A percentile compares a stretch with the other conserved stretches of the same genome.
These are phyloP conservation scores for Orchesella cincta DNA, from an alignment of 1,140 invertebrate genomes.

Conservation along the genomic window DNA sequence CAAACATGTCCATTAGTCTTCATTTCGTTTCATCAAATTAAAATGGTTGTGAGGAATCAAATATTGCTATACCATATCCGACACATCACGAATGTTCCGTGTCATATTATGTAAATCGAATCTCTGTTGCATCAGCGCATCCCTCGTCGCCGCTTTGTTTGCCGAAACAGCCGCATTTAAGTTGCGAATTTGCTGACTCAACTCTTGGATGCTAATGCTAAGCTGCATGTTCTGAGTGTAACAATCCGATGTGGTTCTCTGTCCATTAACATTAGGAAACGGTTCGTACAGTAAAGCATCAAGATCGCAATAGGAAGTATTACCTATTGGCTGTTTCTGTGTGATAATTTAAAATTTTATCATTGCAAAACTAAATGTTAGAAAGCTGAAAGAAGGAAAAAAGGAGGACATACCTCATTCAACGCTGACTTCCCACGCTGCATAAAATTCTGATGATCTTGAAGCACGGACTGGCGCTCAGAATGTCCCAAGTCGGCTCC, in stretches of 20 bases:
- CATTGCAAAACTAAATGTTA: too few species aligned
- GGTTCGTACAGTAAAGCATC: too few species aligned
- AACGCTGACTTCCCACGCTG: not conserved
- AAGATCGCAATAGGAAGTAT: too few species aligned
- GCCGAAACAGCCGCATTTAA: not conserved
- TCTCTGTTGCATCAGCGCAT: not conserved
- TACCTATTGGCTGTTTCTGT: too few species aligned
- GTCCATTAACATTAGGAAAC: not conserved
- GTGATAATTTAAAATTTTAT: too few species aligned
- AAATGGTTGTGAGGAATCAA: too few species aligned
- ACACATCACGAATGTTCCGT: not conserved
- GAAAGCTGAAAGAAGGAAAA: too few species aligned
- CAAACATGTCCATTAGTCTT: not conserved
- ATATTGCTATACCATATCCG: not conserved
- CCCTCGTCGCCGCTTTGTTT: constrained; percentile 1
- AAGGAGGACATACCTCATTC: not conserved
- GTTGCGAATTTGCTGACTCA: constrained; percentile 4
- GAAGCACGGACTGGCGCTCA: not conserved
- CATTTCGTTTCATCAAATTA: not conserved
- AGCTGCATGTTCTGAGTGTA: constrained; percentile 6
- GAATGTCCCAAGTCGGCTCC: not conserved
- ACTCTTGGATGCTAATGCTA: not conserved
- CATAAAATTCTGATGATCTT: not conserved
- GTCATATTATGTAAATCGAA: constrained; percentile 8
- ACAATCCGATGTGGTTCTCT: not conserved